Conservation (phyloP, 2,113 vertebrate species). For the Pungitius pungitius region DNA sequence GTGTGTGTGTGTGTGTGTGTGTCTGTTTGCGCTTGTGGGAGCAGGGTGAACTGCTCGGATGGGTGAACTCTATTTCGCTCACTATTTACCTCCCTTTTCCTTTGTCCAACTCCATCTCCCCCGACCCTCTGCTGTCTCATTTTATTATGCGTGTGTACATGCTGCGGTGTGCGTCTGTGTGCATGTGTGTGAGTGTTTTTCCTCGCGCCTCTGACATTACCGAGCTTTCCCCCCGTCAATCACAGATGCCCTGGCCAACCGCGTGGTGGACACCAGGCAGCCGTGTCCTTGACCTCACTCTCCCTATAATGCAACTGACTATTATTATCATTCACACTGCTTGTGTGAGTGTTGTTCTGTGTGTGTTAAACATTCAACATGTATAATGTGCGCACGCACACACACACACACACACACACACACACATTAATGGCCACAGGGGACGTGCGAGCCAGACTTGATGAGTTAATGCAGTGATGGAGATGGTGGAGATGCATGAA, state of each 20-base stretch:
- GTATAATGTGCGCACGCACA: background rate
- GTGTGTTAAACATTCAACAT: slow-evolving; percentile 21
- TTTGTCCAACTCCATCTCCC: slow-evolving; percentile 31
- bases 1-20: slow-evolving; percentile 20
- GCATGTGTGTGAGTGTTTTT: slow-evolving; percentile 5
- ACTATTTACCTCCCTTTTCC: slow-evolving; percentile 9
- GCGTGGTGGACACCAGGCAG: slow-evolving; percentile 23
- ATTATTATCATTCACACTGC: slow-evolving; percentile 21
- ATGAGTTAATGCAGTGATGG: slow-evolving; percentile 42
- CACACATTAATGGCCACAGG: slow-evolving; percentile 49
- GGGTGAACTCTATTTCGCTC: slow-evolving; percentile 46
- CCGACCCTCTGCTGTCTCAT: slow-evolving; percentile 33
- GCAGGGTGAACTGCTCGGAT: slow-evolving; percentile 28
- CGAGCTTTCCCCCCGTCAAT: slow-evolving; percentile 50
- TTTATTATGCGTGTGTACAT: slow-evolving; percentile 40
- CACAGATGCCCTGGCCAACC: slow-evolving; percentile 31
- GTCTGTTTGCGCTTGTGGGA: slow-evolving; percentile 22
- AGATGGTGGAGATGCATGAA: slow-evolving; percentile 13
- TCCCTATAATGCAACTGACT: slow-evolving; percentile 52
- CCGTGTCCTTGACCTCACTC: slow-evolving; percentile 59
- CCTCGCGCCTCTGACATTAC: slow-evolving; percentile 37
- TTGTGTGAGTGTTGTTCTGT: background rate
- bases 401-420: slow-evolving; percentile 13
- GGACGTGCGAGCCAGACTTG: slow-evolving; percentile 32
- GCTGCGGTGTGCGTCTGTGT: slow-evolving; percentile 10